Percentiles rank a stretch among this genome's conserved stretches.
Evolutionary conservation across 2,797 vertebrate species (phyloP).

Genomic region (Luscinia megarhynchos): DNA sequence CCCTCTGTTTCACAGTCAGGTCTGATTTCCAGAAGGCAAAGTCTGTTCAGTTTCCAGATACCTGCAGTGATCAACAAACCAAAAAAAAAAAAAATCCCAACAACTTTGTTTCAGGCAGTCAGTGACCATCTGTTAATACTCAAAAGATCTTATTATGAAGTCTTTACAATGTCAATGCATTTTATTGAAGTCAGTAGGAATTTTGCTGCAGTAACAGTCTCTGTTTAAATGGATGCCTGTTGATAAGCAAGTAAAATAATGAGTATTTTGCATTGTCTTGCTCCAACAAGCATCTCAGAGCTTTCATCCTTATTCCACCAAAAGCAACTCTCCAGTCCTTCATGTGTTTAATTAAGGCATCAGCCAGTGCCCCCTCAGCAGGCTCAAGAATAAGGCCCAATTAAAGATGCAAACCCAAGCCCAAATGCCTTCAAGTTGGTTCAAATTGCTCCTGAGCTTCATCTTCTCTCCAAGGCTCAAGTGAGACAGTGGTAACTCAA

Average conservation of each 20-base stretch:
- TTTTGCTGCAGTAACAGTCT: slow-evolving; percentile 51
- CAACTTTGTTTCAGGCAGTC: slow-evolving; percentile 71
- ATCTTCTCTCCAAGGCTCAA: neutral
- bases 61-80: slow-evolving; percentile 68
- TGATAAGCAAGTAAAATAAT: slow-evolving; percentile 57
- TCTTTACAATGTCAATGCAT: slow-evolving; percentile 48
- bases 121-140: slow-evolving; percentile 73
- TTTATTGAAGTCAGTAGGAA: slow-evolving; percentile 66
- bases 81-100: neutral
- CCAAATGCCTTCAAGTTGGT: neutral
- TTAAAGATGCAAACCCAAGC: slow-evolving; percentile 29
- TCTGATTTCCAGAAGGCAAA: slow-evolving; percentile 69
- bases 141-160: slow-evolving; percentile 68
- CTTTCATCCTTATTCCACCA: slow-evolving; percentile 35
- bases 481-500: neutral
- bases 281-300: slow-evolving; percentile 31
- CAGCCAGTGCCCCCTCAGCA: neutral
- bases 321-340: neutral
- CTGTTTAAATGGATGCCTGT: slow-evolving; percentile 4
- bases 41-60: slow-evolving; percentile 65
- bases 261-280: slow-evolving; percentile 28
- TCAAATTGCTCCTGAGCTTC: neutral
- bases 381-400: slow-evolving; percentile 8
- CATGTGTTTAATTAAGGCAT: slow-evolving; percentile 30
- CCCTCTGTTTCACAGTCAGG: slow-evolving; percentile 47